Evolutionary conservation across 2,797 vertebrate genomes (phyloP).

Genomic region (Pogonophryne albipinna): DNA sequence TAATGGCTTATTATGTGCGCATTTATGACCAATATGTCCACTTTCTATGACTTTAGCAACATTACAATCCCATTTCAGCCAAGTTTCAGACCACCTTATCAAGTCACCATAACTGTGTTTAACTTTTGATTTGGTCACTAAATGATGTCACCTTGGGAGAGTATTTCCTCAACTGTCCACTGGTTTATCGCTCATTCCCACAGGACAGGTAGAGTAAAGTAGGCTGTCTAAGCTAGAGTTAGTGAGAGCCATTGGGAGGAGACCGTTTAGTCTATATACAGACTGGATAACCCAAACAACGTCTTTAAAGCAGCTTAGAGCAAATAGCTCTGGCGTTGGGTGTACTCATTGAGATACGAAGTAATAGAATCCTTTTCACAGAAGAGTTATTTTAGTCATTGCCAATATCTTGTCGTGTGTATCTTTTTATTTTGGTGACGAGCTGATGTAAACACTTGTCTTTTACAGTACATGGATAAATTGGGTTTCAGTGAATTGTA

Average conservation of each 20-base stretch:
- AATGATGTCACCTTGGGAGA: not conserved
- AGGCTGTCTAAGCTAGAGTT: constrained; percentile 16
- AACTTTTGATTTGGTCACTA: not conserved
- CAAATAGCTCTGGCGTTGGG: constrained; percentile 27
- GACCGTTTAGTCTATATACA: constrained; percentile 39
- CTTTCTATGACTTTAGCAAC: not conserved
- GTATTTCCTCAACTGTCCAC: not conserved
- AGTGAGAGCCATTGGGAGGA: constrained; percentile 17
- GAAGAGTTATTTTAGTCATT: constrained; percentile 5
- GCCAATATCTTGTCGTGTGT: not conserved
- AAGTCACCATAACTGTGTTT: not conserved
- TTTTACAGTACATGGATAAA: not conserved
- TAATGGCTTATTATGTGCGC: not conserved
- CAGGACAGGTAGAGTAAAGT: constrained; percentile 2
- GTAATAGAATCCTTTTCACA: not conserved
- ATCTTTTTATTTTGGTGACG: not conserved
- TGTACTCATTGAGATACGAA: not conserved
- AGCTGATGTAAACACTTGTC: not conserved
- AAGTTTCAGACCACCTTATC: not conserved
- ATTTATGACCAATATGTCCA: not conserved
- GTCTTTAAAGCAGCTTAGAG: constrained; percentile 48
- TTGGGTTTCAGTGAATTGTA: not conserved
- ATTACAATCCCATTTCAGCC: not conserved
- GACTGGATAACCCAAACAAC: constrained; percentile 39
- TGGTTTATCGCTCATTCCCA: constrained; percentile 2